phyloP scores from a whole-genome alignment of 2,888 invertebrate species.

The Tolmerus cingulatus region DNA sequence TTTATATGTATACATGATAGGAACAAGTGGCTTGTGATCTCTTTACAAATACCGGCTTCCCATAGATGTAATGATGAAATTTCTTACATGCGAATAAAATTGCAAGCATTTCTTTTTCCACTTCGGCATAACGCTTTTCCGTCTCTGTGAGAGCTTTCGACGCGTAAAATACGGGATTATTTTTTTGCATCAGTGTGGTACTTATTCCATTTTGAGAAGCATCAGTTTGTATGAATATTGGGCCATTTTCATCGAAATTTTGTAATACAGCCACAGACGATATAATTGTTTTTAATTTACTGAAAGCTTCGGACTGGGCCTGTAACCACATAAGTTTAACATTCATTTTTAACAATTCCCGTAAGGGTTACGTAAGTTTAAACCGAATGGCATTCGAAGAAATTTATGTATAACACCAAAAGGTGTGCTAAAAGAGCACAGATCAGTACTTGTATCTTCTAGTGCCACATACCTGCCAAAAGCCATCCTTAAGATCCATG shows the following conservation, averaged over 20 bases:
- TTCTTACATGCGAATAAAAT: background rate
- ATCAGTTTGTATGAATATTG: background rate
- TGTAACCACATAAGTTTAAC: background rate
- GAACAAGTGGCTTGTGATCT: background rate
- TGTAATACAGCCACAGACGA: background rate
- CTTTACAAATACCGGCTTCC: background rate
- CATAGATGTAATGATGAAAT: background rate
- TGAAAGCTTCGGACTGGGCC: background rate
- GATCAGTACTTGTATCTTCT: background rate
- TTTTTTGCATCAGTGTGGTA: background rate
- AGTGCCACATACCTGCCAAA: conserved; percentile 25
- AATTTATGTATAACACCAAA: background rate
- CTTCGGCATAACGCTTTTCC: background rate
- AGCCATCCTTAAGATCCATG: conserved; percentile 39
- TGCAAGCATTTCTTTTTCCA: background rate
- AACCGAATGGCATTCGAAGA: conserved; percentile 44
- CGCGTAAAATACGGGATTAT: background rate
- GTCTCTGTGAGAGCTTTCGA: background rate
- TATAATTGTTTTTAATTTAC: background rate
- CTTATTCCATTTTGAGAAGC: background rate
- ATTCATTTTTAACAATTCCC: conserved; percentile 39
- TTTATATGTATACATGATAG: background rate
- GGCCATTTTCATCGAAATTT: background rate
- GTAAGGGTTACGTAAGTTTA: conserved; percentile 37
- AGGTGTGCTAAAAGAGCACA: background rate